Conservation (phyloP, 2,888 invertebrate species). For the Rapana venosa region DNA sequence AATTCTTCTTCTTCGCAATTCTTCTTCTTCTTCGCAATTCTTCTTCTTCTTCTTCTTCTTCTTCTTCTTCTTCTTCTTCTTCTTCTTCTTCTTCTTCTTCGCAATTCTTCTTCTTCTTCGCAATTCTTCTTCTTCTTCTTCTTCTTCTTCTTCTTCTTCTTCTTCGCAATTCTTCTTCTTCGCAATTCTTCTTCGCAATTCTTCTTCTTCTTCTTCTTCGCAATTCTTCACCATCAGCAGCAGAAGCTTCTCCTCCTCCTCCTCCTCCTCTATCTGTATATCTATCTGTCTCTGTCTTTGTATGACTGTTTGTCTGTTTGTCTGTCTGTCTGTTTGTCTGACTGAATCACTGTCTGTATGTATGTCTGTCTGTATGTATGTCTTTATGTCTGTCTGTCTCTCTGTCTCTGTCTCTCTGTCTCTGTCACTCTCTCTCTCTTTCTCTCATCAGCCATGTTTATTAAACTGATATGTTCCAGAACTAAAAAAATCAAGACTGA, state of each 20-base stretch:
- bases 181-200: slow-evolving; percentile 1
- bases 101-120: not conserved
- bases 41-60: slow-evolving; percentile 1
- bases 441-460: too few relatives aligned
- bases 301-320: not conserved
- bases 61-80: slow-evolving; percentile 1
- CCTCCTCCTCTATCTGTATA: not conserved
- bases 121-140: too few relatives aligned
- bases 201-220: not conserved
- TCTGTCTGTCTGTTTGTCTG: not conserved
- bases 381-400: too few relatives aligned
- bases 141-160: slow-evolving; percentile 1
- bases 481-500: not conserved
- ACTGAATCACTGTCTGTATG: too few relatives aligned
- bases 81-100: not conserved
- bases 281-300: not conserved
- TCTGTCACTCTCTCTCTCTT: too few relatives aligned
- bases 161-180: slow-evolving; percentile 1
- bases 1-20: not conserved
- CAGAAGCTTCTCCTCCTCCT: not conserved
- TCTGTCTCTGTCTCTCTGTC: not conserved
- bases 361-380: too few relatives aligned
- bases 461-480: too few relatives aligned
- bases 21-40: not conserved
- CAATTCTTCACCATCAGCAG: not conserved